Conservation (phyloP, 2,888 invertebrate species). For the Cheilosia vernalis region DNA sequence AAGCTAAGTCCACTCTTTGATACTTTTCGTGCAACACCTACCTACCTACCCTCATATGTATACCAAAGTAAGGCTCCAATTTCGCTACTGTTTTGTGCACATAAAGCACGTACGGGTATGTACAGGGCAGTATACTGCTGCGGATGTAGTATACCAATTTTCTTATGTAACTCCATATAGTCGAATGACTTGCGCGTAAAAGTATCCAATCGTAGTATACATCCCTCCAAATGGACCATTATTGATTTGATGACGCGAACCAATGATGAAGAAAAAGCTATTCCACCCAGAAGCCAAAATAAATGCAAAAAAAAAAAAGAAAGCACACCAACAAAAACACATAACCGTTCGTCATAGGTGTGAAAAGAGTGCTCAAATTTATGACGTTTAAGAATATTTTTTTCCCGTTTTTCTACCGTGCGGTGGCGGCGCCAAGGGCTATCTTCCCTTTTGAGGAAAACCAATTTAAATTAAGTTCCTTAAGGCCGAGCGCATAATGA, state of each 20-base stretch:
- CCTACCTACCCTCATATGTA: too few species aligned
- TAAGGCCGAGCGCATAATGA: conserved; percentile 4
- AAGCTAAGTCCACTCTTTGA: too few species aligned
- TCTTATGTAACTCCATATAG: conserved; percentile 40
- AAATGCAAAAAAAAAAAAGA: conserved; percentile 9
- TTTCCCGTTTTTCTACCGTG: too few species aligned
- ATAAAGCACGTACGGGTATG: conserved; percentile 8
- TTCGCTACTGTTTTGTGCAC: conserved; percentile 25
- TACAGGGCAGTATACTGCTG: conserved; percentile 20
- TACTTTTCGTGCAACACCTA: too few species aligned
- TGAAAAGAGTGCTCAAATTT: not conserved
- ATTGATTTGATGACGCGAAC: conserved; percentile 73
- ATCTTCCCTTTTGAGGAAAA: not conserved
- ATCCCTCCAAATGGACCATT: conserved; percentile 69
- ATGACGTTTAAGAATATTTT: not conserved
- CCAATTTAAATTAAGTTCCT: conserved; percentile 22
- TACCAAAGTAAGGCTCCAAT: conserved; percentile 1
- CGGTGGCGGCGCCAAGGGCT: conserved; percentile 2
- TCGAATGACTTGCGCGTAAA: conserved; percentile 71
- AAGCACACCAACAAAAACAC: not conserved
- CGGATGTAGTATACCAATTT: conserved; percentile 25
- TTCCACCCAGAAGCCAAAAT: conserved; percentile 46
- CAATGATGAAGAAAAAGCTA: conserved; percentile 64
- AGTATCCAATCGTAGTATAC: conserved; percentile 70
- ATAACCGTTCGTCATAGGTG: conserved; percentile 18